Evolutionary conservation across 2,113 vertebrate species (phyloP).

Genomic region (Halcyon malimbica): DNA sequence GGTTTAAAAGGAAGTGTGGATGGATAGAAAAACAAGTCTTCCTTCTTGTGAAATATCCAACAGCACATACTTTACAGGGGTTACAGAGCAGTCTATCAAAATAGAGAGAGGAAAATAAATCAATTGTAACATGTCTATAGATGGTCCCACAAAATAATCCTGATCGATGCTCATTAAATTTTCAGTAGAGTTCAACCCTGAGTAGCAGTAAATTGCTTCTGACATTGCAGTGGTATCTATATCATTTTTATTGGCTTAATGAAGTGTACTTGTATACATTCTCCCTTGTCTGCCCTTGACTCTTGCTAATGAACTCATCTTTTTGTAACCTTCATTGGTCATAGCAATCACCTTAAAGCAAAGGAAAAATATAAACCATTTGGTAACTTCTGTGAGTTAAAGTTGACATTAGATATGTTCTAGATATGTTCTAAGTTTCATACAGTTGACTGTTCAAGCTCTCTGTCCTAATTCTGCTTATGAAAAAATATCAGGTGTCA

Average conservation of each 20-base stretch:
- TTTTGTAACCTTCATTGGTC: background rate
- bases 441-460: background rate
- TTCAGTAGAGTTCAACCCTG: conserved; percentile 8
- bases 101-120: conserved; percentile 33
- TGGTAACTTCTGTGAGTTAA: background rate
- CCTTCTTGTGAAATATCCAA: background rate
- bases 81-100: background rate
- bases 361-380: background rate
- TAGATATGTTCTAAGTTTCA: background rate
- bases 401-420: background rate
- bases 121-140: background rate
- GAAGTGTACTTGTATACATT: conserved; percentile 6
- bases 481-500: background rate
- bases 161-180: conserved; percentile 40
- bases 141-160: conserved; percentile 34
- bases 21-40: background rate
- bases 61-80: background rate
- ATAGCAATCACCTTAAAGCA: background rate
- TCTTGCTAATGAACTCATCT: background rate
- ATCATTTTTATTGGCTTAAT: conserved; percentile 31
- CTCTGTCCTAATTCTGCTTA: background rate
- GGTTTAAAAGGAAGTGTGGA: background rate
- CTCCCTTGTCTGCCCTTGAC: conserved; percentile 2
- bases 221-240: conserved; percentile 19
- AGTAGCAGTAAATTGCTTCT: conserved; percentile 42